Percentiles rank a stretch among this genome's conserved stretches.
Conservation (phyloP, 2,888 invertebrate species). For the Automeris io region DNA sequence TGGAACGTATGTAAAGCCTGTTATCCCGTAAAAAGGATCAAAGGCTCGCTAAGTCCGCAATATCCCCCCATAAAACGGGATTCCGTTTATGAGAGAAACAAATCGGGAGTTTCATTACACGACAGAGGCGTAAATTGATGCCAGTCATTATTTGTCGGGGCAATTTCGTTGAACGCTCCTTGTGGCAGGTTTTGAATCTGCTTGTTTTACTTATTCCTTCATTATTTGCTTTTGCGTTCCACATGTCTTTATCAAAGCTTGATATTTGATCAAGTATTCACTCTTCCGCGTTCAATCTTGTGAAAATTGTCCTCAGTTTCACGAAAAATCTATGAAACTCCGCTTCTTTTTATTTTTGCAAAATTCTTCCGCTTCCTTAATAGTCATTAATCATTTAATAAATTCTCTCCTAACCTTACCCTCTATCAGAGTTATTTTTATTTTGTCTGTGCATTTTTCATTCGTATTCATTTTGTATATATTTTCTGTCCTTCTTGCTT, state of each 20-base stretch:
- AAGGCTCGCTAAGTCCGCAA: conserved; percentile 55
- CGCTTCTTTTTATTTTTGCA: too few relatives aligned
- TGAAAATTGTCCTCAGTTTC: conserved; percentile 10
- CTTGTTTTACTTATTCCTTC: neutral
- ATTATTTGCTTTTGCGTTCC: neutral
- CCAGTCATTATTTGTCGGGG: conserved; percentile 57
- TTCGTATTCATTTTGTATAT: too few relatives aligned
- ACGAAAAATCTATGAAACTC: too few relatives aligned
- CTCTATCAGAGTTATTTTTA: too few relatives aligned
- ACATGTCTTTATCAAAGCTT: neutral
- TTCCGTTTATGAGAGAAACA: conserved; percentile 71
- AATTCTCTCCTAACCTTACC: too few relatives aligned
- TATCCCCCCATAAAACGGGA: conserved; percentile 65
- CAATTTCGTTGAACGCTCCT: conserved; percentile 45
- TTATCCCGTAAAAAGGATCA: conserved; percentile 3
- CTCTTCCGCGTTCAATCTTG: neutral
- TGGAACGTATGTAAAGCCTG: conserved; percentile 2
- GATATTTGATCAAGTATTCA: neutral
- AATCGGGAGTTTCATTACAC: conserved; percentile 61
- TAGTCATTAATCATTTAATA: too few relatives aligned
- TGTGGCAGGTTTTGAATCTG: conserved; percentile 14
- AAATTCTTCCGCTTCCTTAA: too few relatives aligned
- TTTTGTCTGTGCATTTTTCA: too few relatives aligned
- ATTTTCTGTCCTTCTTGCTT: too few relatives aligned
- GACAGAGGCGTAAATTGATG: conserved; percentile 54